phyloP scores from a whole-genome alignment of 2,113 vertebrate species.

The Ammodytes dubius region DNA sequence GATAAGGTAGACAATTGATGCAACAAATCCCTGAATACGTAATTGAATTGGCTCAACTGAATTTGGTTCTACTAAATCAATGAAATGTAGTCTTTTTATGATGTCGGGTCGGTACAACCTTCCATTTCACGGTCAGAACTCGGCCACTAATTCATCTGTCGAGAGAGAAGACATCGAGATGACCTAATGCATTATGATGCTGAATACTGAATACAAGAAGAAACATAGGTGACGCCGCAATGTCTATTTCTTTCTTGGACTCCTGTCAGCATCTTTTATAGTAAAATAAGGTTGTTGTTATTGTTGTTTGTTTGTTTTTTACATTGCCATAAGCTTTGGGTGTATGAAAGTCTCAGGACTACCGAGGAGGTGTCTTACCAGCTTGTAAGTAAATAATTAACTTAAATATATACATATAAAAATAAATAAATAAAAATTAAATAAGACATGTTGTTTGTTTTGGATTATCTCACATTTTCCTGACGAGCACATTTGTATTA shows the following conservation, averaged over 20 bases:
- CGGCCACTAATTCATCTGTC: constrained; percentile 17
- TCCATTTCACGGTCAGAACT: constrained; percentile 22
- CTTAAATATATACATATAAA: too few species aligned
- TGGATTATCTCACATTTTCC: not conserved
- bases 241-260: not conserved
- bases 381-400: not conserved
- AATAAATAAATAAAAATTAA: too few species aligned
- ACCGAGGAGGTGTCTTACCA: not conserved
- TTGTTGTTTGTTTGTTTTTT: not conserved
- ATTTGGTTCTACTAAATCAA: constrained; percentile 16
- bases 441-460: not conserved
- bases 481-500: too few species aligned
- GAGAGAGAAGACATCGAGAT: constrained; percentile 25
- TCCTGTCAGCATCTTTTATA: not conserved
- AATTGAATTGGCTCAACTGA: constrained; percentile 14
- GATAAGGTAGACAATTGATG: constrained; percentile 13
- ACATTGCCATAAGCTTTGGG: not conserved
- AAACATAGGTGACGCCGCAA: constrained; percentile 15
- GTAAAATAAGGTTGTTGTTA: not conserved
- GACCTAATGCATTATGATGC: not conserved
- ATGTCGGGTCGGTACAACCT: not conserved
- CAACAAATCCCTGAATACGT: not conserved
- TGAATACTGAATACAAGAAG: not conserved
- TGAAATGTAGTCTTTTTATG: not conserved
- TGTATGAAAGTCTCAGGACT: not conserved